Conservation (phyloP, 1,140 invertebrate species). For the Drosophila orena region DNA sequence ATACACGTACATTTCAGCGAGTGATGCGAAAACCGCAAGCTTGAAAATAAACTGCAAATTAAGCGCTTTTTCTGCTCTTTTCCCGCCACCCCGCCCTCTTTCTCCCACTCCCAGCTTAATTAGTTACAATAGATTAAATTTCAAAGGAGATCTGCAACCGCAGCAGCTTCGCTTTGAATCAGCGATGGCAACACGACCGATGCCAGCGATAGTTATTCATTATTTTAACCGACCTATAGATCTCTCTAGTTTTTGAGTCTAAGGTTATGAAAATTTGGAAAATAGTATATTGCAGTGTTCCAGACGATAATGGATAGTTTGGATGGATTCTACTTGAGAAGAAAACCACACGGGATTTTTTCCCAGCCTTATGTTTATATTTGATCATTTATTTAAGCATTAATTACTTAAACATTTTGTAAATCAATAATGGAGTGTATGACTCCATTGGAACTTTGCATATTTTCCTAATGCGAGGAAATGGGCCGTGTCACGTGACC, state of each 20-base stretch:
- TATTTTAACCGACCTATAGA: neutral
- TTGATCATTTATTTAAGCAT: no score
- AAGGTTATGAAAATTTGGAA: neutral
- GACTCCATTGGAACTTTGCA: no score
- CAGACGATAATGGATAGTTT: no score
- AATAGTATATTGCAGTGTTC: no score
- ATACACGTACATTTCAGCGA: slow-evolving; percentile 27
- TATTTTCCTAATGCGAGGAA: neutral
- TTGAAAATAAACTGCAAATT: slow-evolving; percentile 78
- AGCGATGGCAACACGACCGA: slow-evolving; percentile 3
- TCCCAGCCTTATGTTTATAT: no score
- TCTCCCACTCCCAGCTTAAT: slow-evolving; percentile 58
- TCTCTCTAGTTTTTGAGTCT: neutral
- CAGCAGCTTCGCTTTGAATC: slow-evolving; percentile 32
- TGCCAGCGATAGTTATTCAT: neutral
- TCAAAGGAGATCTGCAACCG: slow-evolving; percentile 76
- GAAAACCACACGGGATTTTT: no score
- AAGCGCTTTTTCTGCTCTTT: slow-evolving; percentile 63
- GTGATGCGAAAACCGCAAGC: slow-evolving; percentile 67
- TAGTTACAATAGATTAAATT: slow-evolving; percentile 84
- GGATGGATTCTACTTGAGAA: no score
- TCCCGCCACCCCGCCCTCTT: neutral
- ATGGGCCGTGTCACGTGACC: slow-evolving; percentile 25
- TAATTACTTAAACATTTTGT: no score
- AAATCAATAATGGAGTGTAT: no score